These are phyloP conservation scores for Natator depressus DNA, from an alignment of 2,113 vertebrate species.

Conservation along the genomic window DNA sequence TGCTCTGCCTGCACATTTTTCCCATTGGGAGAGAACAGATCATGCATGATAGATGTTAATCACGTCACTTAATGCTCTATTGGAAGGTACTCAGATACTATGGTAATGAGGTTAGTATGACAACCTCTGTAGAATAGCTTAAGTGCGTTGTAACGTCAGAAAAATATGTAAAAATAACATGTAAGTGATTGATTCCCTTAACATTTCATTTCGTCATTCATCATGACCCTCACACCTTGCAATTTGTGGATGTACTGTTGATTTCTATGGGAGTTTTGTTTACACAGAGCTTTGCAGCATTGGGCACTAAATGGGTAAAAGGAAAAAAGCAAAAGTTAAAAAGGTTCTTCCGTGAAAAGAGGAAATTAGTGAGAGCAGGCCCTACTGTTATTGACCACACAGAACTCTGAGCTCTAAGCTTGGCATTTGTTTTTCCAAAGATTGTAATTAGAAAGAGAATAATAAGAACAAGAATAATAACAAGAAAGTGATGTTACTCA, in stretches of 20 bases:
- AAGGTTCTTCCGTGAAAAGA: neutral
- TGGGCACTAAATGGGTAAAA: neutral
- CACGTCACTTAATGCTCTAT: neutral
- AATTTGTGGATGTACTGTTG: neutral
- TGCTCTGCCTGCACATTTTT: neutral
- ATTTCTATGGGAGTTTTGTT: neutral
- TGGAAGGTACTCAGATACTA: neutral
- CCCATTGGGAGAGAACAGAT: neutral
- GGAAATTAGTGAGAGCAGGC: accelerated
- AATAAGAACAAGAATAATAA: neutral
- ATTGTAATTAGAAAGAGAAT: neutral
- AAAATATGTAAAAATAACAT: neutral
- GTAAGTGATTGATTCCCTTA: too few species aligned
- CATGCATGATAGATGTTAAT: neutral
- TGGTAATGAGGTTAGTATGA: neutral
- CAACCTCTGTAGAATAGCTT: neutral
- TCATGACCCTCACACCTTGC: neutral
- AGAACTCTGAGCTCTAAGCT: neutral
- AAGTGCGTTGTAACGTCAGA: neutral
- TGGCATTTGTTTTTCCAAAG: neutral
- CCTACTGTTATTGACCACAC: neutral
- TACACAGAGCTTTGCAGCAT: neutral
- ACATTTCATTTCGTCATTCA: neutral
- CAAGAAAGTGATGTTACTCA: neutral
- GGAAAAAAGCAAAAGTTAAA: neutral